These are phyloP conservation scores for Gambusia yucatana DNA, from an alignment of 2,797 vertebrate species.

Conservation along the genomic window DNA sequence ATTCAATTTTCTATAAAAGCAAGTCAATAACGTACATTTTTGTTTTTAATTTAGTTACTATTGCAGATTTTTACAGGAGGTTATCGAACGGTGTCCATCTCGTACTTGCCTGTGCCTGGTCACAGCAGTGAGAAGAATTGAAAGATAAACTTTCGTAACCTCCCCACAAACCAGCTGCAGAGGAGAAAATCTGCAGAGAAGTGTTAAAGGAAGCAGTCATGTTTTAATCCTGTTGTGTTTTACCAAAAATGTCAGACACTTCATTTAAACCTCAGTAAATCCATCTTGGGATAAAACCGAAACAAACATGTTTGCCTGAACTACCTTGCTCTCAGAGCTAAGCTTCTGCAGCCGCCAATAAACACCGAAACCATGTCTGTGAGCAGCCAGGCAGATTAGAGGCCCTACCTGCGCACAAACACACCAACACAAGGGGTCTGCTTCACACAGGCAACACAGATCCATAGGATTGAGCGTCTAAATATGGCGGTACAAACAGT, in stretches of 20 bases:
- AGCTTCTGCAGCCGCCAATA: constrained; percentile 32
- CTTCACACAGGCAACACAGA: constrained; percentile 8
- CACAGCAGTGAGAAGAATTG: neutral
- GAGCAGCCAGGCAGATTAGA: constrained; percentile 34
- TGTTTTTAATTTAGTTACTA: neutral
- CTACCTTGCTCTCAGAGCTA: constrained; percentile 1
- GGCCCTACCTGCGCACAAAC: neutral
- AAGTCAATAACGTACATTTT: neutral
- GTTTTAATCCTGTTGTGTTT: neutral
- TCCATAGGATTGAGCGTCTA: constrained; percentile 15
- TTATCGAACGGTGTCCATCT: neutral
- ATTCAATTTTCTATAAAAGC: neutral
- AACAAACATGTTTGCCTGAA: neutral
- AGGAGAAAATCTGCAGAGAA: neutral
- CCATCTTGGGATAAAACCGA: constrained; percentile 1
- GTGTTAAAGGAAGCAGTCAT: neutral
- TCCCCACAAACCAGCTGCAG: neutral
- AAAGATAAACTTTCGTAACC: neutral
- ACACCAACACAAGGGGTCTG: neutral
- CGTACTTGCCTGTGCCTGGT: neutral
- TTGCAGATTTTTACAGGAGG: neutral
- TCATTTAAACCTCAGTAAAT: neutral
- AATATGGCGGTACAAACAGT: constrained; percentile 26
- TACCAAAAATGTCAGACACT: neutral
- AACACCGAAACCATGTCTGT: constrained; percentile 39